Conservation (phyloP, 1,140 invertebrate species). For the Phenacoccus solenopsis region DNA sequence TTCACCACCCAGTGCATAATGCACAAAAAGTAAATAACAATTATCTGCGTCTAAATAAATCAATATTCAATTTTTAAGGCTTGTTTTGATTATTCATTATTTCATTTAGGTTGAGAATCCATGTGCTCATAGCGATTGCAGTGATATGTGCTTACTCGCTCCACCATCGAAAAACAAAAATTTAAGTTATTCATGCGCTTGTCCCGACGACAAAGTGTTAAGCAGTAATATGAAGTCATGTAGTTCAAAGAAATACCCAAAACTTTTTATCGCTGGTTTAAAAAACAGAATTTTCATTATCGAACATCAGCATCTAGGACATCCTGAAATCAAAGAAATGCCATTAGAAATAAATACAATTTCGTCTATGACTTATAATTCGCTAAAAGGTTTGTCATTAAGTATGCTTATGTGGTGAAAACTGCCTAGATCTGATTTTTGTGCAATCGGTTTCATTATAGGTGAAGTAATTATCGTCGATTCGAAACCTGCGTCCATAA, state of each 20-base stretch:
- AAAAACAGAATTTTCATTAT: slow-evolving; percentile 31
- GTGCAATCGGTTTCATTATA: slow-evolving; percentile 11
- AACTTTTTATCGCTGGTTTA: slow-evolving; percentile 28
- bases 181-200: slow-evolving; percentile 51
- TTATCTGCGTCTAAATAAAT: background rate
- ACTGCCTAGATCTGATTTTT: background rate
- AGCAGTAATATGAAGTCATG: slow-evolving; percentile 34
- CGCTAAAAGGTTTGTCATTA: background rate
- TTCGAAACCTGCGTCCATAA: slow-evolving; percentile 27
- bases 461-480: slow-evolving; percentile 29
- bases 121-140: slow-evolving; percentile 51
- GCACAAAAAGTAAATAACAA: slow-evolving; percentile 19
- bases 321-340: slow-evolving; percentile 27
- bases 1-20: slow-evolving; percentile 49
- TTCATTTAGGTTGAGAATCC: slow-evolving; percentile 43
- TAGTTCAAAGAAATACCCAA: slow-evolving; percentile 31
- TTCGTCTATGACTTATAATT: slow-evolving; percentile 24
- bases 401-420: slow-evolving; percentile 18
- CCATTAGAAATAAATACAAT: slow-evolving; percentile 20
- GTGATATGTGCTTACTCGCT: slow-evolving; percentile 65
- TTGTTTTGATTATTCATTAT: background rate
- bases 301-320: slow-evolving; percentile 34
- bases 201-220: slow-evolving; percentile 52
- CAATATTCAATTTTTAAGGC: background rate
- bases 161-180: slow-evolving; percentile 32